Percentiles rank a stretch among this genome's conserved stretches.
Conservation (phyloP, 2,113 vertebrate species). For the Monopterus albus region DNA sequence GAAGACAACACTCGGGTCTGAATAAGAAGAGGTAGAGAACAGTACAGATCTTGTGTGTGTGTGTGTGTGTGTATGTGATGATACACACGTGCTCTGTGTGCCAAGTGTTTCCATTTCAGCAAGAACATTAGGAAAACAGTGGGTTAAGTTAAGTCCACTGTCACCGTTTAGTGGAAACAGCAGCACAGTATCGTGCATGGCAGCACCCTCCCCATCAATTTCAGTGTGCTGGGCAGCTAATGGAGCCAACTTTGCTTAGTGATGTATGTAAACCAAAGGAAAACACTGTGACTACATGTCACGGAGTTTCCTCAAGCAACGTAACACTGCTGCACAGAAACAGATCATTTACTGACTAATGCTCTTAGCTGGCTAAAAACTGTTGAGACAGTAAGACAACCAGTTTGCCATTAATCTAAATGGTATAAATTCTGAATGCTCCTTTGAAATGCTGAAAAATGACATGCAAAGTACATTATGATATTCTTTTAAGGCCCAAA, state of each 20-base stretch:
- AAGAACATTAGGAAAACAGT: conserved; percentile 9
- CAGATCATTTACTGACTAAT: not conserved
- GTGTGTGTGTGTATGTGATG: too few species aligned
- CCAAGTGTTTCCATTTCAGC: conserved; percentile 40
- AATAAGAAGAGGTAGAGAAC: too few species aligned
- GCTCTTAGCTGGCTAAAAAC: not conserved
- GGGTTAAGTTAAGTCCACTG: conserved; percentile 2
- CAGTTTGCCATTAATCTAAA: not conserved
- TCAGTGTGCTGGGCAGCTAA: not conserved
- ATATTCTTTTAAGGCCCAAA: too few species aligned
- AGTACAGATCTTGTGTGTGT: too few species aligned
- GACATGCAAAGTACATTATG: too few species aligned
- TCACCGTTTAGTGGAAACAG: conserved; percentile 26
- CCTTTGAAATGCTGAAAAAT: too few species aligned
- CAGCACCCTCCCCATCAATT: conserved; percentile 13
- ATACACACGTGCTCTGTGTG: conserved; percentile 11
- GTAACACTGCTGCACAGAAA: not conserved
- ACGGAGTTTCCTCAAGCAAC: not conserved
- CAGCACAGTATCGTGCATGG: conserved; percentile 5
- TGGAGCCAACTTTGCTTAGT: not conserved
- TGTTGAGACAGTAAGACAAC: not conserved
- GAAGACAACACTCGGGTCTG: too few species aligned
- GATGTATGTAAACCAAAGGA: conserved; percentile 22
- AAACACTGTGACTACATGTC: conserved; percentile 4
- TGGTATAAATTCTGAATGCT: too few species aligned